Evolutionary conservation across 2,113 vertebrate genomes (phyloP).

Genomic region (Brachyistius frenatus): DNA sequence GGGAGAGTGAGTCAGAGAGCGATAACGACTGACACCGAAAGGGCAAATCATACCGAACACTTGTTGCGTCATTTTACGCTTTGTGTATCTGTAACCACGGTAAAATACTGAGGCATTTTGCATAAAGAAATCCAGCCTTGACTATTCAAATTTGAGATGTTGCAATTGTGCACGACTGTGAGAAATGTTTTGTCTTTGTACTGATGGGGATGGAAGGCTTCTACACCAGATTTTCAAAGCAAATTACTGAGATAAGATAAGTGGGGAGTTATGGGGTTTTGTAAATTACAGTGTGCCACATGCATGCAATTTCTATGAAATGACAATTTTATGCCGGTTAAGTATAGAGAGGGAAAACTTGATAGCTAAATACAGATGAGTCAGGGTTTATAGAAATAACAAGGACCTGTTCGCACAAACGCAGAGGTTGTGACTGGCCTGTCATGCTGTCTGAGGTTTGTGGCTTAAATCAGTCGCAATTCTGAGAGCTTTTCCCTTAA

Average conservation of each 20-base stretch:
- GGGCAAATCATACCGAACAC: background rate
- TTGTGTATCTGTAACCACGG: slow-evolving; percentile 58
- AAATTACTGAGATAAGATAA: slow-evolving; percentile 53
- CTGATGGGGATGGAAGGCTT: slow-evolving; percentile 17
- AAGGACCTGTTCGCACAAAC: slow-evolving; percentile 2
- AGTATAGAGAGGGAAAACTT: background rate
- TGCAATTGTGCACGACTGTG: slow-evolving; percentile 46
- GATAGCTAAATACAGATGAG: slow-evolving; percentile 36
- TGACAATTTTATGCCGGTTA: slow-evolving; percentile 25
- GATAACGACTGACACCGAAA: background rate
- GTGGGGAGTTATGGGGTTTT: slow-evolving; percentile 13
- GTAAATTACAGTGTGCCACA: slow-evolving; percentile 3
- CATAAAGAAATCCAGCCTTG: slow-evolving; percentile 76
- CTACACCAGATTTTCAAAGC: slow-evolving; percentile 67
- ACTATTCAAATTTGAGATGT: slow-evolving; percentile 74
- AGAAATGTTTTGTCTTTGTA: slow-evolving; percentile 51
- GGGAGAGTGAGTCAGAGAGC: too few species aligned
- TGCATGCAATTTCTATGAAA: slow-evolving; percentile 25
- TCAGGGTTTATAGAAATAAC: slow-evolving; percentile 40
- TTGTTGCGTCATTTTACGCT: slow-evolving; percentile 51
- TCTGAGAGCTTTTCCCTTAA: slow-evolving; percentile 33
- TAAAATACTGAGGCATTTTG: slow-evolving; percentile 71
- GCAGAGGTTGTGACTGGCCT: background rate
- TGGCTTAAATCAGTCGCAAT: slow-evolving; percentile 34
- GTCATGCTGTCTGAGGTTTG: slow-evolving; percentile 40